Conservation (phyloP, 2,797 vertebrate species). For the Paramormyrops hopkinsi region DNA sequence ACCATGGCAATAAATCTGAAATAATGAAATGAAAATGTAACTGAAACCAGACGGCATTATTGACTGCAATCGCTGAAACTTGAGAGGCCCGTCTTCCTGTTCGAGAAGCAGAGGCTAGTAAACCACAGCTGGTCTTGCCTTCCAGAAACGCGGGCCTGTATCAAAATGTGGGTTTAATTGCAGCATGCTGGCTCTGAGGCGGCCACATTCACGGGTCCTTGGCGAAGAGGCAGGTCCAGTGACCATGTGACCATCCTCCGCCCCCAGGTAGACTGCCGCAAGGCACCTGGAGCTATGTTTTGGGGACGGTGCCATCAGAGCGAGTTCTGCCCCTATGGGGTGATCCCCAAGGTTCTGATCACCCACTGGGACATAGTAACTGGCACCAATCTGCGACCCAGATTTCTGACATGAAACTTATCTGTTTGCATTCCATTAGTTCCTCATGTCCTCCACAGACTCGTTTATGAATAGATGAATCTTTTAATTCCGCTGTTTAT, state of each 20-base stretch:
- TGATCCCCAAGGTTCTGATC: neutral
- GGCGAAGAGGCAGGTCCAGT: neutral
- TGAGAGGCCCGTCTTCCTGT: conserved; percentile 43
- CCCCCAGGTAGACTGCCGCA: neutral
- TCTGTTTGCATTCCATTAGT: neutral
- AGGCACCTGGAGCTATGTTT: neutral
- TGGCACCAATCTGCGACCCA: neutral
- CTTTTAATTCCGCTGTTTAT: neutral
- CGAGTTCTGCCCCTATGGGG: neutral
- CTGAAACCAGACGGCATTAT: conserved; percentile 54
- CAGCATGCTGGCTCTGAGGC: conserved; percentile 29
- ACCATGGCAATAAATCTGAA: conserved; percentile 62
- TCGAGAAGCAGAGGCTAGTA: conserved; percentile 40
- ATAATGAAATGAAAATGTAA: conserved; percentile 64
- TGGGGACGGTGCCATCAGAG: neutral
- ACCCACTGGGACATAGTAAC: neutral
- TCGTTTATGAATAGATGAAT: neutral
- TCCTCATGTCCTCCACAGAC: neutral
- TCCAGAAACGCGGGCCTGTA: neutral
- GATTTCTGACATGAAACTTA: neutral
- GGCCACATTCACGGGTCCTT: conserved; percentile 39
- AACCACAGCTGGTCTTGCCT: conserved; percentile 41
- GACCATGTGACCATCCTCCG: neutral
- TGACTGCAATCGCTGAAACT: conserved; percentile 50
- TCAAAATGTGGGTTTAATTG: conserved; percentile 43